Evolutionary conservation across 2,113 vertebrate species (phyloP).

Genomic region (Oryzias woworae): DNA sequence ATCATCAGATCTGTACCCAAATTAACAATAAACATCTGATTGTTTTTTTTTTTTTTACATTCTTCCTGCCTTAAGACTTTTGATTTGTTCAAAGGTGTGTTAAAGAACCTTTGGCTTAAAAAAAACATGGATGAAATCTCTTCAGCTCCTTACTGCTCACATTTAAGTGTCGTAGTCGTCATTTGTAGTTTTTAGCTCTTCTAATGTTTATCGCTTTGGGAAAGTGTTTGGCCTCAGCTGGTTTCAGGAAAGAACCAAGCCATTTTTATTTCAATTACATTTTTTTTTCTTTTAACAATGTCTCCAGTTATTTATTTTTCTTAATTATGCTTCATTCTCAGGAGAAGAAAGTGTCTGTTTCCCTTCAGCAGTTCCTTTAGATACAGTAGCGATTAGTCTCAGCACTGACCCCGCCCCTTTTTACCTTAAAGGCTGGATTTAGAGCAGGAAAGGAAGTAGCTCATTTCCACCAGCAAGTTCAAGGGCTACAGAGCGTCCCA

Average conservation of each 20-base stretch:
- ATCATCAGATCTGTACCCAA: slow-evolving; percentile 71
- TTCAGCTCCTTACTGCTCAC: not conserved
- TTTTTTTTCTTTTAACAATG: slow-evolving; percentile 8
- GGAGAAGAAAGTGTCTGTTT: slow-evolving; percentile 15
- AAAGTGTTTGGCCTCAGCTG: slow-evolving; percentile 36
- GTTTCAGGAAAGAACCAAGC: slow-evolving; percentile 48
- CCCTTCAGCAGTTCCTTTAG: slow-evolving; percentile 17
- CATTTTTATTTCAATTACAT: slow-evolving; percentile 35
- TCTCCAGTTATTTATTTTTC: slow-evolving; percentile 6
- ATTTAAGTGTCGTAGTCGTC: not conserved
- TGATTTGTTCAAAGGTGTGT: slow-evolving; percentile 71
- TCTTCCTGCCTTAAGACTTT: slow-evolving; percentile 72
- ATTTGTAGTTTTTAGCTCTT: slow-evolving; percentile 13
- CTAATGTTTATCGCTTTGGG: slow-evolving; percentile 15
- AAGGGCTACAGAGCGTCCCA: slow-evolving; percentile 59
- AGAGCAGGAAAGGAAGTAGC: slow-evolving; percentile 6
- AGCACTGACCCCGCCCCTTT: not conserved
- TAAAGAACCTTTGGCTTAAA: slow-evolving; percentile 65
- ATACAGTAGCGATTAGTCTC: slow-evolving; percentile 17
- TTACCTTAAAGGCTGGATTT: slow-evolving; percentile 19
- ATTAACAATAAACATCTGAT: slow-evolving; percentile 76
- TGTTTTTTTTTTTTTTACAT: slow-evolving; percentile 78
- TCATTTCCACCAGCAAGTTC: slow-evolving; percentile 66
- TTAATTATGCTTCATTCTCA: slow-evolving; percentile 17
- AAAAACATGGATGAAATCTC: not conserved